These are phyloP conservation scores for Hesperophylax magnus DNA, from an alignment of 1,140 invertebrate genomes.

Conservation along the genomic window DNA sequence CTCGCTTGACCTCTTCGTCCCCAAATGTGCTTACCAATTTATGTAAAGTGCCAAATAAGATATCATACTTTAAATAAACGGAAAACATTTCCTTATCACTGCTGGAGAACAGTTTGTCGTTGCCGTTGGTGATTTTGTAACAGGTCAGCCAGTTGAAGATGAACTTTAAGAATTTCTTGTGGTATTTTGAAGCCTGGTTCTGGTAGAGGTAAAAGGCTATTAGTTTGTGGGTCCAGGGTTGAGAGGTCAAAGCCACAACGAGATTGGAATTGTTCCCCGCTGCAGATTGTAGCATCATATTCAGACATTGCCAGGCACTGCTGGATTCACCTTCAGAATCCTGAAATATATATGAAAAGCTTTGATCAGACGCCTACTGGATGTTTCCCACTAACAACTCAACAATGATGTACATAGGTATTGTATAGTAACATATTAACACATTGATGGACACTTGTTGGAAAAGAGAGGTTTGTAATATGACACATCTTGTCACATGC, in stretches of 20 bases:
- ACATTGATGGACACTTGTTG: too few relatives aligned
- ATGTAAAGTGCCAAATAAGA: slow-evolving; percentile 31
- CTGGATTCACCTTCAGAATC: slow-evolving; percentile 47
- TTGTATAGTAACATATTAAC: not conserved
- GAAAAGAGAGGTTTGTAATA: too few relatives aligned
- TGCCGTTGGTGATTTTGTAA: slow-evolving; percentile 37
- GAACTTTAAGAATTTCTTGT: slow-evolving; percentile 49
- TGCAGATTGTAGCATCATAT: slow-evolving; percentile 45
- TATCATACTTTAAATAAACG: not conserved
- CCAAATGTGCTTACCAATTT: slow-evolving; percentile 36
- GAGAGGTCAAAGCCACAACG: slow-evolving; percentile 25
- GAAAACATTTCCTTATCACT: slow-evolving; percentile 29
- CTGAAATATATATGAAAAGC: slow-evolving; percentile 30
- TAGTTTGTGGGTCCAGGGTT: slow-evolving; percentile 53
- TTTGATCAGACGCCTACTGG: not conserved
- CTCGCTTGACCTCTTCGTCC: slow-evolving; percentile 25
- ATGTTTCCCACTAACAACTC: too few relatives aligned
- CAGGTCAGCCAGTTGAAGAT: slow-evolving; percentile 51
- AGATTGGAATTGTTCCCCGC: slow-evolving; percentile 33
- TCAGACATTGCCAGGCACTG: slow-evolving; percentile 49
- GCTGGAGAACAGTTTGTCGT: slow-evolving; percentile 22
- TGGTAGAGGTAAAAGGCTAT: slow-evolving; percentile 51
- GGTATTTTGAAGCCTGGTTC: slow-evolving; percentile 34
- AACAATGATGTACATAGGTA: too few relatives aligned
- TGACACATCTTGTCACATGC: too few relatives aligned